Conservation (phyloP, 2,888 invertebrate species). For the Lasioglossum vierecki region DNA sequence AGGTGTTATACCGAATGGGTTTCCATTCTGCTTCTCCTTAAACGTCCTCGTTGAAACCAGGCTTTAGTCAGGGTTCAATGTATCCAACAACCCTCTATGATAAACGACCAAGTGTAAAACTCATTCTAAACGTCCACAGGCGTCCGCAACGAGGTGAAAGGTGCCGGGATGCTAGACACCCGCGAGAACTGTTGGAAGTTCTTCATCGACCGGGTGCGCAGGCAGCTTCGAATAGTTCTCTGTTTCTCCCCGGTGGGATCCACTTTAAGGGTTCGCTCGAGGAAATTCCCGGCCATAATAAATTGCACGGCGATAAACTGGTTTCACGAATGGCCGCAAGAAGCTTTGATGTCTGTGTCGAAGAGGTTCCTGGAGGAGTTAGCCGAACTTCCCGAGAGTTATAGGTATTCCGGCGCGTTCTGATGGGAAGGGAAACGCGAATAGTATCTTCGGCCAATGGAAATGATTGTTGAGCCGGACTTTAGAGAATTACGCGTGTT, state of each 20-base stretch:
- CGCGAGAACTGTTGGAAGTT: slow-evolving; percentile 99
- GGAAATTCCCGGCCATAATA: slow-evolving; percentile 98
- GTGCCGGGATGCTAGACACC: slow-evolving; percentile 95
- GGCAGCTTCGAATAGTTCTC: slow-evolving; percentile 95
- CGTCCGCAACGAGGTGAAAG: slow-evolving; percentile 87
- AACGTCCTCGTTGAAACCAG: background rate
- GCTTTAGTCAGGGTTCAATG: background rate
- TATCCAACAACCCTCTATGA: background rate
- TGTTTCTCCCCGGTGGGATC: slow-evolving; percentile 99
- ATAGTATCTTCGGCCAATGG: background rate
- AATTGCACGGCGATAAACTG: slow-evolving; percentile 98
- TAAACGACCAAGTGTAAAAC: background rate
- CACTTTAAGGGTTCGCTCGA: slow-evolving; percentile 94
- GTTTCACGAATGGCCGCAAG: slow-evolving; percentile 99
- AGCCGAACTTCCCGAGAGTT: slow-evolving; percentile 90
- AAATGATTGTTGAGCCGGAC: background rate
- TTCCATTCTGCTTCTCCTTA: background rate
- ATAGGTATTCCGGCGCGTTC: slow-evolving; percentile 71
- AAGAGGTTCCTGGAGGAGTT: slow-evolving; percentile 93
- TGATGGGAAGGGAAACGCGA: background rate
- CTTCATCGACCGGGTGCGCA: slow-evolving; percentile 97
- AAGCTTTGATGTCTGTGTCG: slow-evolving; percentile 97
- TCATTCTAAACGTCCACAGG: slow-evolving; percentile 66
- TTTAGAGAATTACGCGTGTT: background rate
- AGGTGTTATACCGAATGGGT: too few species aligned